A percentile compares a stretch with the other conserved stretches of the same genome.
These are phyloP conservation scores for Luperina nickerlii DNA, from an alignment of 2,888 invertebrate genomes.

Conservation along the genomic window DNA sequence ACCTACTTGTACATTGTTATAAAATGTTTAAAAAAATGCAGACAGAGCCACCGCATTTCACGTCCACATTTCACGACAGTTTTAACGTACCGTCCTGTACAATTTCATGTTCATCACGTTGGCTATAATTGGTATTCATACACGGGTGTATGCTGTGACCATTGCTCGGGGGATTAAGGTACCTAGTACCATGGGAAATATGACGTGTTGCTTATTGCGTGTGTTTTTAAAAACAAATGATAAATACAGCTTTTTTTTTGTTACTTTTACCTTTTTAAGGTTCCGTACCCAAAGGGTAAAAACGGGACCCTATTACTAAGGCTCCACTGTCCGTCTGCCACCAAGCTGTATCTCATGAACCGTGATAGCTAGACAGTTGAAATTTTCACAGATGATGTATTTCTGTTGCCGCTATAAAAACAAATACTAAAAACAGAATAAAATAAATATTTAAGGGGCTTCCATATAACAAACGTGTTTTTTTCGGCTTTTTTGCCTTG, in stretches of 20 bases:
- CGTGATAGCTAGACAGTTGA: no score
- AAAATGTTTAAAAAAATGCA: neutral
- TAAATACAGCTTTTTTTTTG: neutral
- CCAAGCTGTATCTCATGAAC: no score
- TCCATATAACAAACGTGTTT: no score
- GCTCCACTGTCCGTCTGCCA: neutral
- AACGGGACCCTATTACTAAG: neutral
- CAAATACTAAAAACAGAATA: no score
- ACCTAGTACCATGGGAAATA: neutral
- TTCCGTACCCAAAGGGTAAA: no score
- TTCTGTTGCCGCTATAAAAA: no score
- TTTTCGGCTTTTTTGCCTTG: no score
- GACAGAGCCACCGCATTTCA: neutral
- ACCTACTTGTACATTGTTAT: neutral
- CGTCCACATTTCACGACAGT: neutral
- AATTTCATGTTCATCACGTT: conserved; percentile 16
- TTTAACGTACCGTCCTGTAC: neutral
- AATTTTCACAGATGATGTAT: no score
- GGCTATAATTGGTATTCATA: conserved; percentile 45
- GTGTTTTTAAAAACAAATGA: neutral
- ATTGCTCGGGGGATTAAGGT: conserved; percentile 27
- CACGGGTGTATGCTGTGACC: conserved; percentile 9
- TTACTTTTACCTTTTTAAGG: neutral
- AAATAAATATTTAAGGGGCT: no score
- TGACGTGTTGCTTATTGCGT: conserved; percentile 12